Base-by-base conservation (phyloP, 2,113 vertebrate genomes). In the Pelodiscus sinensis region DNA sequence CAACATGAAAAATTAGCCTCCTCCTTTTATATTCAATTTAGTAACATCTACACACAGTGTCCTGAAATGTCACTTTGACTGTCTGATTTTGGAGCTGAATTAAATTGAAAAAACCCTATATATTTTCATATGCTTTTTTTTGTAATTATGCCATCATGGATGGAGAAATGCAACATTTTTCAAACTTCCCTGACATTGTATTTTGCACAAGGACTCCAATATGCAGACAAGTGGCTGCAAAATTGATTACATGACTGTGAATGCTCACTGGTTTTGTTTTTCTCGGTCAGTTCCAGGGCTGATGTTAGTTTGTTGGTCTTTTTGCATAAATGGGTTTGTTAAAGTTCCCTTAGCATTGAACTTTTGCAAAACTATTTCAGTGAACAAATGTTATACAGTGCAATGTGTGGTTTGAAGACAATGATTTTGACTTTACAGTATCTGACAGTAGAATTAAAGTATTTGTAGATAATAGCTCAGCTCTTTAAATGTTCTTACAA, bases 61-160 rank as follows among this genome's bases (percentile, higher is more conserved):
- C 22, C 4, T 88, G 0, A 0, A 38, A 29, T 35, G 18, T 81
- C n/a, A 21, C 3, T 14, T 50, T 24, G 12, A 24, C 54, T 2
- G 12, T 27, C 54, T 2, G 1, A 58, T 91, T 85, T 55, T 4
- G n/a, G n/a, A 86, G 2, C 1, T 82, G 5, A 1, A 3, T 44
- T 91, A 4, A 27, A 82, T 25, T 9, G 1, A 35, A 86, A 22
- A 50, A 10, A 1, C n/a, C 65, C 18, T 35, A 4, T 71, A 35
- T 71, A 71, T 71, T 35, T 71, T 71, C n/a, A 71, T 31, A 21
- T 71, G n/a, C 65, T 71, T 71, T 35, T 35, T 18, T 71, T n/a
- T 71, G 65, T 35, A 71, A 35, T 21, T 71, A n/a, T 21, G 65
- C 65, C n/a, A 71, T 10, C 16, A 21, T 71, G 18, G 65, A 71